Conservation (phyloP, 2,113 vertebrate species). For the Dicentrarchus labrax region DNA sequence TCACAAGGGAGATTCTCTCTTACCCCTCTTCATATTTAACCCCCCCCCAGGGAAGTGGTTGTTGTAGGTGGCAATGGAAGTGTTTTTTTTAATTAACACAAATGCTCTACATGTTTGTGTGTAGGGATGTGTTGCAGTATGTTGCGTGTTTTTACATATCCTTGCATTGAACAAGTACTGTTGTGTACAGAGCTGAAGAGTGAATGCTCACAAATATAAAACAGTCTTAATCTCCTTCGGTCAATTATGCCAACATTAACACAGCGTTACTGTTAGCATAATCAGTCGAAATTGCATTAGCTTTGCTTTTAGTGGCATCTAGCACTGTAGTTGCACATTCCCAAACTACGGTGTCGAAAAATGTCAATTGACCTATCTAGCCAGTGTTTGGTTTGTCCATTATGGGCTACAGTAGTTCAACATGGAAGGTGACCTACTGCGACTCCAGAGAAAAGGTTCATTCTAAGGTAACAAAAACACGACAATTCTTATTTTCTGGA, state of each 20-base stretch:
- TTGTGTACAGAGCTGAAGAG: background rate
- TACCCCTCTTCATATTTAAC: constrained; percentile 50
- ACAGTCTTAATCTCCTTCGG: background rate
- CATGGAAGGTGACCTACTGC: too few relatives aligned
- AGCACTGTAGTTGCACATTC: too few relatives aligned
- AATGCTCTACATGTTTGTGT: constrained; percentile 6
- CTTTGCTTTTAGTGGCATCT: background rate
- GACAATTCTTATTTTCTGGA: too few relatives aligned
- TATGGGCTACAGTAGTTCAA: too few relatives aligned
- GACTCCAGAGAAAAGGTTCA: too few relatives aligned
- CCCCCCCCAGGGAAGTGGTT: background rate
- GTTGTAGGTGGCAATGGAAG: constrained; percentile 17
- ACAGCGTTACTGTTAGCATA: background rate
- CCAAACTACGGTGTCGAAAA: too few relatives aligned
- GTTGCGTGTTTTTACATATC: constrained; percentile 5
- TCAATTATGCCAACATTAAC: too few relatives aligned
- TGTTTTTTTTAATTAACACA: constrained; percentile 50
- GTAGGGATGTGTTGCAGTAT: background rate
- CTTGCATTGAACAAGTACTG: background rate
- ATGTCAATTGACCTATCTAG: too few relatives aligned
- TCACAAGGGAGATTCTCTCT: constrained; percentile 63
- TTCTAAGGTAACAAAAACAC: too few relatives aligned
- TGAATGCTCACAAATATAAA: background rate
- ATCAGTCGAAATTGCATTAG: background rate
- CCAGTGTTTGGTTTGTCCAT: too few relatives aligned